Evolutionary conservation across 2,113 vertebrate genomes (phyloP).

Genomic region (Empidonax traillii): DNA sequence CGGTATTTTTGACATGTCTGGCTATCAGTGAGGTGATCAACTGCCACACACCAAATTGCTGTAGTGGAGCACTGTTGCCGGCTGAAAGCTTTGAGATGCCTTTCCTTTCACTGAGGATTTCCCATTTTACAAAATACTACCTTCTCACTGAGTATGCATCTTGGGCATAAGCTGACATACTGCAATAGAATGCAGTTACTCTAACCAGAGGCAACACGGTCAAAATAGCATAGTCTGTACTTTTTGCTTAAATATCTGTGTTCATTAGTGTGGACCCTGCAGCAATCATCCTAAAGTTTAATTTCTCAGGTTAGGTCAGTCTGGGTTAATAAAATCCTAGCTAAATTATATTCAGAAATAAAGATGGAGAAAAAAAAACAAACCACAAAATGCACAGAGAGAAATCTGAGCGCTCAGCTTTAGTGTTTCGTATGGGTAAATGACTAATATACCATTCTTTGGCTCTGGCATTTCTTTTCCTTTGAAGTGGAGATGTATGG

Average conservation of each 20-base stretch:
- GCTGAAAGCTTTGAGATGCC: neutral
- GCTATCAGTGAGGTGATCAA: neutral
- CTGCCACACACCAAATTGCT: neutral
- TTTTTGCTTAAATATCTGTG: neutral
- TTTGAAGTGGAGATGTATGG: neutral
- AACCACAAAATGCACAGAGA: fast-evolving
- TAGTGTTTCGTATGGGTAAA: neutral
- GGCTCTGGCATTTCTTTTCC: neutral
- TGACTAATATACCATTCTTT: neutral
- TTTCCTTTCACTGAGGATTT: neutral
- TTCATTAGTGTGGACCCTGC: neutral
- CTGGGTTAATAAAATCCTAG: neutral
- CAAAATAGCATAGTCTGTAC: neutral
- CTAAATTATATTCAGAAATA: neutral
- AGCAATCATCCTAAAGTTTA: neutral
- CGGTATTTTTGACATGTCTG: neutral
- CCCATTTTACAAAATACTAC: neutral
- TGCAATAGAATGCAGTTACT: neutral
- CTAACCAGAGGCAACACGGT: neutral
- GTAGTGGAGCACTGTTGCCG: neutral
- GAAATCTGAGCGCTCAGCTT: neutral
- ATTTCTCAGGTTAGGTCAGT: neutral
- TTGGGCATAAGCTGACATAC: neutral
- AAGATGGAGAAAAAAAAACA: neutral
- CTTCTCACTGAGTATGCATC: neutral